These are phyloP conservation scores for Plebejus argus DNA, from an alignment of 2,888 invertebrate species.

Conservation along the genomic window DNA sequence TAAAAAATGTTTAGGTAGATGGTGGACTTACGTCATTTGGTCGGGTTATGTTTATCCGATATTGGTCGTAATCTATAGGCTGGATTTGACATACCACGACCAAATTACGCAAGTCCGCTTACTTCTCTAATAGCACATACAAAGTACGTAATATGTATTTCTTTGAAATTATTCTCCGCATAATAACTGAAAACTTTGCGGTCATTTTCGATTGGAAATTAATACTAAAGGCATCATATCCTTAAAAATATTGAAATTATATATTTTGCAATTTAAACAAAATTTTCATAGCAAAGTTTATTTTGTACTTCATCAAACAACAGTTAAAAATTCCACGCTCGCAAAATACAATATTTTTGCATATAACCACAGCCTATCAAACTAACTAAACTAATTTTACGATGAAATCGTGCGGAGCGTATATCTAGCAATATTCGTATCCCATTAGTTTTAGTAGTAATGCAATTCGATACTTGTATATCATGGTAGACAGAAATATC, in stretches of 20 bases:
- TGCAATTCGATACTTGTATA: neutral
- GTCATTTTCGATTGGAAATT: too few relatives aligned
- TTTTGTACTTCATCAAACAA: neutral
- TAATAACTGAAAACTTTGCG: too few relatives aligned
- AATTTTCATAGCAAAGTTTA: neutral
- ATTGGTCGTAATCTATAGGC: too few relatives aligned
- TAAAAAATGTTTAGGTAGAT: too few relatives aligned
- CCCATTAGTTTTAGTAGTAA: neutral
- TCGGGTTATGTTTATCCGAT: neutral
- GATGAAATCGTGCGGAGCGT: neutral
- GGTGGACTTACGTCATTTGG: neutral
- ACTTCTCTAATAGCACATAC: too few relatives aligned
- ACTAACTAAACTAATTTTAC: neutral
- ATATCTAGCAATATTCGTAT: neutral
- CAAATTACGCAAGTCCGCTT: too few relatives aligned
- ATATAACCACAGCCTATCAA: neutral
- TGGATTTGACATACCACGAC: too few relatives aligned
- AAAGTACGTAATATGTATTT: too few relatives aligned
- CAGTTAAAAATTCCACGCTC: neutral
- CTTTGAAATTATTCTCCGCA: too few relatives aligned
- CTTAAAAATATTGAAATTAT: too few relatives aligned
- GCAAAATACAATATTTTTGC: neutral
- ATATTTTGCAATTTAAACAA: neutral
- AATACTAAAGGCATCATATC: too few relatives aligned
- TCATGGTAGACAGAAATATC: neutral